Evolutionary conservation across 53 echinoderm and acorn worm genomes (phyloP).

Genomic region (Zoroaster sp.): DNA sequence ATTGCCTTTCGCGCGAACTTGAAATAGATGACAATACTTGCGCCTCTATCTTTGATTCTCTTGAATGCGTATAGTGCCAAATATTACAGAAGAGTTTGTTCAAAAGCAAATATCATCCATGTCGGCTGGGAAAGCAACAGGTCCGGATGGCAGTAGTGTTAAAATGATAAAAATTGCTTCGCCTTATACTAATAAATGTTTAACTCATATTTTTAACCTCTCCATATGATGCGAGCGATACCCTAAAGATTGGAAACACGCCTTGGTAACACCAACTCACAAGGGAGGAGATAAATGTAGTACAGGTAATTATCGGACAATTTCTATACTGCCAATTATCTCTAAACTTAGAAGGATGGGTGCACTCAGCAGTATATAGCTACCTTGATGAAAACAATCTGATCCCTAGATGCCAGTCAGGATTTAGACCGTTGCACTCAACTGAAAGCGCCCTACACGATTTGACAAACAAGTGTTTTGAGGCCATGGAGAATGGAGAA

Average conservation of each 20-base stretch:
- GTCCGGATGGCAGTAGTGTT: not conserved
- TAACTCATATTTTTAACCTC: not conserved
- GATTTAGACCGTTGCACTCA: not conserved
- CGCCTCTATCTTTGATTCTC: not conserved
- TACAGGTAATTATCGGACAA: no score
- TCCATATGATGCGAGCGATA: not conserved
- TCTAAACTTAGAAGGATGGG: constrained; percentile 15
- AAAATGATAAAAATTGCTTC: not conserved
- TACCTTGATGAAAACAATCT: not conserved
- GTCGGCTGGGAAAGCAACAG: not conserved
- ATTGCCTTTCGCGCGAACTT: not conserved
- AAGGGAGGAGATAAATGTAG: no score
- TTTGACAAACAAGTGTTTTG: not conserved
- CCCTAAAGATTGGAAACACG: no score
- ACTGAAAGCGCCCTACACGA: not conserved
- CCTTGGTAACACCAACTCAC: no score
- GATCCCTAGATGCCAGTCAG: not conserved
- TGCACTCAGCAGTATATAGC: constrained; percentile 3
- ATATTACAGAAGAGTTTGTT: not conserved
- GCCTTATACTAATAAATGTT: no score
- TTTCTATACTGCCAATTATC: not conserved
- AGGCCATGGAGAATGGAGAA: no score
- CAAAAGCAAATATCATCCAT: not conserved
- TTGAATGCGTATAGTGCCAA: not conserved
- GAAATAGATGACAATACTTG: not conserved